Evolutionary conservation across 2,113 vertebrate genomes (phyloP), one percentile per base, ranked within the genome.

Genomic region (Chinchilla lanigera): DNA sequence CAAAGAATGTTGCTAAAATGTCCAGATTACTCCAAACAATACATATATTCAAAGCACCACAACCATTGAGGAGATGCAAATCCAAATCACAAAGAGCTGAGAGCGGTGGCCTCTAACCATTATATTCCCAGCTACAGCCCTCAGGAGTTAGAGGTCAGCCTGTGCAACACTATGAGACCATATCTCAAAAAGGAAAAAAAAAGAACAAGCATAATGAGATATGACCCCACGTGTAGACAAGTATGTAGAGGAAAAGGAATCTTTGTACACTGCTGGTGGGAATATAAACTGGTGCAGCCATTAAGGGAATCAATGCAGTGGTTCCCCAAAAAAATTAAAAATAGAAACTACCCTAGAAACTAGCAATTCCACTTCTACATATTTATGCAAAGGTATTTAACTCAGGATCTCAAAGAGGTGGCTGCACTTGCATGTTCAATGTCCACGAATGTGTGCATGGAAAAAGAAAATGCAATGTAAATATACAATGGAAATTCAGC

Each of bases 321-420:
- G 22, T 19, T 77, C 30, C 71, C 58, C 22, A 65, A 65, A 71
- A 69, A 35, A 61, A 67, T 35, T 86, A 82, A 88, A 95, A 73
- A 82, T 47, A 82, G 44, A 56, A n/a, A 77, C n/a, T n/a, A 75
- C 9, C 20, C 41, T 81, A 67, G 65, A 7, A 67, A 61, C 5
- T 20, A 56, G 50, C 30, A 65, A 65, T 83, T 17, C n/a, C 0
- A 35, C 30, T 35, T 83, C 22, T 75, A 47, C 65, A n/a, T 88
- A 88, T 92, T 92, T 92, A 61, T 81, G 20, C 52, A 54, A 73
- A 44, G 28, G 0, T 82, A 81, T 91, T 91, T 71, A 95, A 95
- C 87, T 61, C 14, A 95, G 44, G 63, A 73, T 65, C 47, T 82
- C 26, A 73, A 47, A 92, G 30, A 44, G 47, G 78, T 30, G 14